Evolutionary conservation across 1,140 invertebrate species (phyloP), one percentile per base, ranked within the genome.

Genomic region (Lucilia sericata): DNA sequence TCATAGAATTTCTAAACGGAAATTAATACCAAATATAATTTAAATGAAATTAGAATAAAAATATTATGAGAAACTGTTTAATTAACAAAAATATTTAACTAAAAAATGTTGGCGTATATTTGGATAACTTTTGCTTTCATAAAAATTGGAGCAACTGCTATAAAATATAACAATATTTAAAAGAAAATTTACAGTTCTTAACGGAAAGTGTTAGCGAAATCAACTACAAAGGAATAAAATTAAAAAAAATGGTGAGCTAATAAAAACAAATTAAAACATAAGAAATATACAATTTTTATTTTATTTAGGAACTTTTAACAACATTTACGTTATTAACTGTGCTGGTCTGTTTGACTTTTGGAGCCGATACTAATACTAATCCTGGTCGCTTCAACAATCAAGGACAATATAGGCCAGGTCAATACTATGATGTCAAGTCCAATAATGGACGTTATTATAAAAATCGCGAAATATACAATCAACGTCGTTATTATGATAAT

Each of bases 381-480:
- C 21, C 82, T n/a, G 5, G 8, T 10, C 75, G 42, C 34, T 21
- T 60, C 7, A 30, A 85, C 34, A 21, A 17, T 83, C 87, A 82
- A 74, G 83, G n/a, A 84, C 88, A 65, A 8, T 88, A 86, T 75
- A 89, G 87, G 87, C 87, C 88, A 3, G 87, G 87, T 10, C 81
- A 87, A 14, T 80, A 80, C 19, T 84, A 85, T 76, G 88, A 88
- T 65, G 87, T 86, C 13, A 85, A 84, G 78, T 88, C 88, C 49
- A 85, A 88, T 36, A 75, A 74, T 42, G 42, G 42, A 8, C 85
- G 88, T n/a, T 89, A 88, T 85, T 90, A 87, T 86, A 86, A 75
- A 49, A 90, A 90, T n/a, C 88, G 89, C 7, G 88, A 90, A 42
- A 74, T 86, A 47, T 90, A 90, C 55, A 89, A 90, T 51, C 85